Evolutionary conservation across 2,888 invertebrate genomes (phyloP), one percentile per base, ranked within the genome.

Genomic region (Zygothrica quintamaculata): DNA sequence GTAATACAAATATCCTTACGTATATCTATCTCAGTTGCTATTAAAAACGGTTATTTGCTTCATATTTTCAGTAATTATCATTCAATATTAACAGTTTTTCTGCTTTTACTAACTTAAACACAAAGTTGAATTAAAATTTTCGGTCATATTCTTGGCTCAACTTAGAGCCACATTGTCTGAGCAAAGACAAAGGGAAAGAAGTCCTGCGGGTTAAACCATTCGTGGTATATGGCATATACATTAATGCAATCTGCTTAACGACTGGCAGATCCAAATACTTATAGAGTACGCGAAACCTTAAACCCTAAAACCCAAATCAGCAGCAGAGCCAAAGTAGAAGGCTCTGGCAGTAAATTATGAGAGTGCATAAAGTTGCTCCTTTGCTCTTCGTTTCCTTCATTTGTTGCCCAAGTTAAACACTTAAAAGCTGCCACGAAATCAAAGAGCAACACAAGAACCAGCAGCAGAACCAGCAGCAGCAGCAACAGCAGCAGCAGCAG

Each of bases 391-490:
- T 9, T 26, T 29, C 12, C 40, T 16, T 15, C 1, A 7, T 16
- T 26, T 4, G 51, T 39, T 65, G 50, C 43, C 44, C 52, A 82
- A 75, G 73, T 70, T 85, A 65, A 78, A 64, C 82, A 85, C 82
- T 85, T 85, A 70, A 82, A 69, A 73, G 66, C 73, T 77, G 75
- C 75, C 75, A 73, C 60, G 59, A 78, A 85, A 84, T 81, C 85
- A 84, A 72, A 81, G 61, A 72, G 72, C 60, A 68, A 42, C 67
- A 56, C 22, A 4, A 31, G 29, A 5, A 2, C 29, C 7, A n/a
- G n/a, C n/a, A n/a, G n/a, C n/a, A n/a, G n/a, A n/a, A n/a, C n/a
- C n/a, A n/a, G 26, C 4, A 39, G 36, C 46, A n/a, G 3, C 12
- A 26, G 15, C n/a, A 31, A 12, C 13, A 31, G 22, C 13, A 22